Evolutionary conservation across 2,797 vertebrate genomes (phyloP).

Genomic region (Lagorchestes hirsutus): DNA sequence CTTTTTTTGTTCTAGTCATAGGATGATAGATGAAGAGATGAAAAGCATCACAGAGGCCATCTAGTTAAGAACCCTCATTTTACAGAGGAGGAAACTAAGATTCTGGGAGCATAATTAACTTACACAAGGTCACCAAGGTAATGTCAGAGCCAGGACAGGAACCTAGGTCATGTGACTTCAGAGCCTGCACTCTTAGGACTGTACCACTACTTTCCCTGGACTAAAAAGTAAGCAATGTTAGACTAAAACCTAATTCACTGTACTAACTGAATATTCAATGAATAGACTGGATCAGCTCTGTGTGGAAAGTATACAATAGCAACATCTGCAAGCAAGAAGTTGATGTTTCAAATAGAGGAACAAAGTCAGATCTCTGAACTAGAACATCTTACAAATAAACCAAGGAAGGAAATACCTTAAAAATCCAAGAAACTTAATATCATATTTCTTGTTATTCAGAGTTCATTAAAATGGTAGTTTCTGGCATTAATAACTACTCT

Average conservation of each 20-base stretch:
- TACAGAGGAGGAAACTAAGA: not conserved
- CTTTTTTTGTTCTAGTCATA: not conserved
- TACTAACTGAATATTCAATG: not conserved
- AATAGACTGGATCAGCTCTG: conserved; percentile 11
- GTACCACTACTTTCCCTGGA: conserved; percentile 5
- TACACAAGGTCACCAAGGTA: not conserved
- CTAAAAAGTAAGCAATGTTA: conserved; percentile 3
- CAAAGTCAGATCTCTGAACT: conserved; percentile 46
- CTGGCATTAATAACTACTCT: conserved; percentile 12
- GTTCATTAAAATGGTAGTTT: conserved; percentile 24
- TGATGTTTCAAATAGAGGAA: not conserved
- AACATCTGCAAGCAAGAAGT: conserved; percentile 51
- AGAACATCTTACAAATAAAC: conserved; percentile 42
- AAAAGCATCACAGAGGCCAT: not conserved
- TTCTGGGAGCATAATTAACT: not conserved
- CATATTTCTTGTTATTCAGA: conserved; percentile 44
- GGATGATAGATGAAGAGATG: not conserved
- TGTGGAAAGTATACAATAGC: conserved; percentile 16
- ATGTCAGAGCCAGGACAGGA: not conserved
- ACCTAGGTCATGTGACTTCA: not conserved
- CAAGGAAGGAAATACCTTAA: conserved; percentile 2
- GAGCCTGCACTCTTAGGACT: not conserved
- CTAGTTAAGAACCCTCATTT: not conserved
- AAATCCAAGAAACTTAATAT: conserved; percentile 38
- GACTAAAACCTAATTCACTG: not conserved